phyloP scores from a whole-genome alignment of 2,113 vertebrate species.

The Eurystomus gularis region DNA sequence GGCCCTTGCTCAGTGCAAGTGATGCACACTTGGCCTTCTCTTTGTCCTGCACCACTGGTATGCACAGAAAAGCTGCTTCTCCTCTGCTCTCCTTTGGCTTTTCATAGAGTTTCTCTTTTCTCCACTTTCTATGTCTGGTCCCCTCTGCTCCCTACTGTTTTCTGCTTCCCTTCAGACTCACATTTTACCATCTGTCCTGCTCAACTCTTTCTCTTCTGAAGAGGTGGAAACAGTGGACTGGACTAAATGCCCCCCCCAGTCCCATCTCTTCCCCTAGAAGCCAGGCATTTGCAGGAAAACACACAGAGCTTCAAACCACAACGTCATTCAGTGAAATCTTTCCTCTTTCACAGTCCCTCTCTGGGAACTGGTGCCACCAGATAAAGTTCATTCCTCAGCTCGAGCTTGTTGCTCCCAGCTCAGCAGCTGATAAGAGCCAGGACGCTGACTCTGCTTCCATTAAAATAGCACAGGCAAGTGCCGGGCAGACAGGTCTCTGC shows the following conservation, averaged over 20 bases:
- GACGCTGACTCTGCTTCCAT: not conserved
- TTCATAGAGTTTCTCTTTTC: not conserved
- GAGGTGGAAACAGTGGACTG: not conserved
- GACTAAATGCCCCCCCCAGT: rapidly evolving
- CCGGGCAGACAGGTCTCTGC: constrained; percentile 19
- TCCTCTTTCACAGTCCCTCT: constrained; percentile 12
- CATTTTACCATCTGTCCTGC: rapidly evolving
- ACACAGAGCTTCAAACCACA: not conserved
- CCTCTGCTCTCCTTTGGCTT: not conserved
- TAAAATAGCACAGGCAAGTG: not conserved
- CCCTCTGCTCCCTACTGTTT: not conserved
- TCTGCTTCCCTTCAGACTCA: not conserved
- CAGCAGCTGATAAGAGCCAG: constrained; percentile 2
- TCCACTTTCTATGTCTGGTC: not conserved
- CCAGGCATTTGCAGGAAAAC: not conserved
- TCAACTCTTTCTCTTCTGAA: not conserved
- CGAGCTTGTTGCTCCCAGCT: constrained; percentile 59
- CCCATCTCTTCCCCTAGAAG: not conserved
- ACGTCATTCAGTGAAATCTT: not conserved
- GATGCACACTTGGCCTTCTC: not conserved
- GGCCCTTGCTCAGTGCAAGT: not conserved
- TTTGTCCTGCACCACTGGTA: rapidly evolving
- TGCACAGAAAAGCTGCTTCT: rapidly evolving
- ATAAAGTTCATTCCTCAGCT: constrained; percentile 59
- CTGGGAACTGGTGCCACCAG: constrained; percentile 59